Conservation (phyloP, 2,113 vertebrate genomes). For the Phyllostomus discolor region DNA sequence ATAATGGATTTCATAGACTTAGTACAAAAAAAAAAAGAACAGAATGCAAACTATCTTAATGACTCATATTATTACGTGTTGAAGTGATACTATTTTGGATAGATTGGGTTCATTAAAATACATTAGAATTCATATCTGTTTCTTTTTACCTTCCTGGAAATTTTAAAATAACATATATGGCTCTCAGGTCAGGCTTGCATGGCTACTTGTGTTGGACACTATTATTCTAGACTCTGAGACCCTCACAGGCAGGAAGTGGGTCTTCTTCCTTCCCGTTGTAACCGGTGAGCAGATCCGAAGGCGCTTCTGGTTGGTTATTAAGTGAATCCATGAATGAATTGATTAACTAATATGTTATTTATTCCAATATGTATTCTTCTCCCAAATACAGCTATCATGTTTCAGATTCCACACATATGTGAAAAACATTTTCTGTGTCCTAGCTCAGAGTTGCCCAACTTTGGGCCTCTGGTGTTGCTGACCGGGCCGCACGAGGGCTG, state of each 20-base stretch:
- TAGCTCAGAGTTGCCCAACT: neutral
- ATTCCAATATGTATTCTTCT: neutral
- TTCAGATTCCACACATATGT: neutral
- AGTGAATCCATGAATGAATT: neutral
- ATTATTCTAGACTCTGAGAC: fast-evolving
- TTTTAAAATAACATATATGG: neutral
- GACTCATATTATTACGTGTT: neutral
- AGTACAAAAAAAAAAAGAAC: neutral
- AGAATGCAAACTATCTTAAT: neutral
- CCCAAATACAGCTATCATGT: neutral
- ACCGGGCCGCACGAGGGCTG: neutral
- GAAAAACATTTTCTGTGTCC: neutral
- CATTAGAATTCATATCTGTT: neutral
- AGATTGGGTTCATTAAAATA: neutral
- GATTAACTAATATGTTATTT: neutral
- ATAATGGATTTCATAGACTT: neutral
- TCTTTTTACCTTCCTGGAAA: neutral
- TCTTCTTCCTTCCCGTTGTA: neutral
- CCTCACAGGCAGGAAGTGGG: neutral
- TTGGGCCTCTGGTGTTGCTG: neutral
- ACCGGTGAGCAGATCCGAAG: neutral
- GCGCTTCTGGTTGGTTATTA: neutral
- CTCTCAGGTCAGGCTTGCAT: neutral
- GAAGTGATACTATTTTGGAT: neutral
- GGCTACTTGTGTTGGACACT: neutral